phyloP scores from a whole-genome alignment of 2,113 vertebrate genomes.

The Rhinogobius similis region DNA sequence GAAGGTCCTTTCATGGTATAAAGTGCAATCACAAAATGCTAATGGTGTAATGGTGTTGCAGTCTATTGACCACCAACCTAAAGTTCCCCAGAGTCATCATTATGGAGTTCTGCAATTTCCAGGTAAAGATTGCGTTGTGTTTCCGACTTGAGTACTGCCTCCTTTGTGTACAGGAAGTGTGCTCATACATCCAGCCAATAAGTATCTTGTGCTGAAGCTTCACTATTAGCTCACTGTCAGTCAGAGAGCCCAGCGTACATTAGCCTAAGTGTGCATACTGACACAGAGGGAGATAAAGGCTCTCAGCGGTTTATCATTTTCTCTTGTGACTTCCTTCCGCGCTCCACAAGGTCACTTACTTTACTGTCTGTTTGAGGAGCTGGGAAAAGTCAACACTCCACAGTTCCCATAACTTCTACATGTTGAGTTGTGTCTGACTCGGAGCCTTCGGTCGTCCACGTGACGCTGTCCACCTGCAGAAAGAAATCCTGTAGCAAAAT shows the following conservation, averaged over 20 bases:
- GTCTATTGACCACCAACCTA: too few relatives aligned
- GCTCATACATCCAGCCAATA: background rate
- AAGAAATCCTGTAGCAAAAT: background rate
- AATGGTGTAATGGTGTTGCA: too few relatives aligned
- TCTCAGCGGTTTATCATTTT: conserved; percentile 6
- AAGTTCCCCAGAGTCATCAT: background rate
- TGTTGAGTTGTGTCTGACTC: background rate
- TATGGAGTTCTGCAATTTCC: background rate
- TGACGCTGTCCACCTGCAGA: background rate
- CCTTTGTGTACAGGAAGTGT: background rate
- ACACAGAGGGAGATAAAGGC: conserved; percentile 2
- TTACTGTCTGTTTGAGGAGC: conserved; percentile 53
- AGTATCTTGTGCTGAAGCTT: background rate
- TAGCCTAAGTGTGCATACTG: conserved; percentile 17
- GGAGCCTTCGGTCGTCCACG: background rate
- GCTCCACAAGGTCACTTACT: conserved; percentile 48
- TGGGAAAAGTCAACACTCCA: conserved; percentile 75
- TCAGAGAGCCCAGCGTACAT: background rate
- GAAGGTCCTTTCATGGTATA: too few relatives aligned
- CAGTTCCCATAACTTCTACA: conserved; percentile 26
- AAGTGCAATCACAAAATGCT: too few relatives aligned
- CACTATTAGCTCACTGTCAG: background rate
- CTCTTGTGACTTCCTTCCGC: background rate
- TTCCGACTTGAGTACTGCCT: background rate
- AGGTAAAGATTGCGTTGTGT: background rate